Base-by-base conservation (phyloP, 2,113 vertebrate genomes). In the Potamarius usumacintae region DNA sequence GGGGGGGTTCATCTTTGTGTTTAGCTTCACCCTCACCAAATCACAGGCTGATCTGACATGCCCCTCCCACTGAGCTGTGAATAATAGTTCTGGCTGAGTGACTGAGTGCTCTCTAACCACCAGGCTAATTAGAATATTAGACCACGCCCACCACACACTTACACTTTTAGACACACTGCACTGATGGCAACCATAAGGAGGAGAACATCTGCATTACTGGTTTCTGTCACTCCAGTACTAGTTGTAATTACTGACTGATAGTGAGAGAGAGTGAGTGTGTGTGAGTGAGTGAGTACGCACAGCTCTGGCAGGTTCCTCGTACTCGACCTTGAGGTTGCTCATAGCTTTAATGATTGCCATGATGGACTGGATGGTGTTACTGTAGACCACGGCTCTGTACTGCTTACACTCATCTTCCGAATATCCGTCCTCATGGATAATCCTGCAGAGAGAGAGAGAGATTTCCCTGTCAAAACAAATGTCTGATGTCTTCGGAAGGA, bases 281-380 rank as follows among this genome's bases (percentile, higher is more conserved):
- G 55, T 62, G 62, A 86, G 83, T 76, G 34, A 84, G n/a, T 60
- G 87, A 63, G 2, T 25, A 95, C 97, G 0, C 94, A 99, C 98
- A 85, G 94, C 95, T 90, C 98, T 96, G 25, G 95, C 92, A 86
- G 95, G 8, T n/a, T 99, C 97, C 4, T 97, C 97, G 27, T 98
- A 99, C 78, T 97, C 95, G n/a, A 99, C 97, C 92, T 99, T 97
- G 89, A 99, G 96, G 91, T 97, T 98, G 91, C 94, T 93, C 97
- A 99, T 99, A 0, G 98, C 98, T 93, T 99, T 99, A 94, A 99
- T 96, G 86, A 99, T 99, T 87, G 98, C 97, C 97, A 99, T 99
- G 90, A 99, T 98, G 91, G 98, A 99, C 95, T 99, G 98, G 94
- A 99, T 98, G 93, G 97, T 99, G 95, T 99, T 99, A 95, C 98